Percentiles rank a stretch among this genome's conserved stretches.
phyloP scores from a whole-genome alignment of 2,797 vertebrate genomes.

The Anabacerthia variegaticeps region DNA sequence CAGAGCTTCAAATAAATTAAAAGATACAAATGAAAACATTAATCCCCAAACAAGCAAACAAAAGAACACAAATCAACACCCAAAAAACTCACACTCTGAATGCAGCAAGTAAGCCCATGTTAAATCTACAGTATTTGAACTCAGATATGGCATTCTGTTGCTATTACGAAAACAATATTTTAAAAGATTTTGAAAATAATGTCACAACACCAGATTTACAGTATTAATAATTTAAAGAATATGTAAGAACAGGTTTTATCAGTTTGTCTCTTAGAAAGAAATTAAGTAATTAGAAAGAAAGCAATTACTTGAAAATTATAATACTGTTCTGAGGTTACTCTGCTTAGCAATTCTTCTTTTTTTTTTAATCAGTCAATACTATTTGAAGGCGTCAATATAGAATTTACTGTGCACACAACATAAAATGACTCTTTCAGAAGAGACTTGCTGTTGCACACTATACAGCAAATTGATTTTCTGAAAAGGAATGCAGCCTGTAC shows the following conservation, averaged over 20 bases:
- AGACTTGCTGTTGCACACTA: slow-evolving; percentile 81
- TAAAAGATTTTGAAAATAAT: slow-evolving; percentile 12
- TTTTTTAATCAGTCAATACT: slow-evolving; percentile 73
- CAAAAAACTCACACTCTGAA: not conserved
- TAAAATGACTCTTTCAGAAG: slow-evolving; percentile 87
- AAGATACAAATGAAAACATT: not conserved
- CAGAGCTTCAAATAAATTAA: not conserved
- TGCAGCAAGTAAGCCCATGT: not conserved
- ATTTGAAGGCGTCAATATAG: slow-evolving; percentile 76
- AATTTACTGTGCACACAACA: slow-evolving; percentile 75
- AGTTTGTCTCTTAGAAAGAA: slow-evolving; percentile 23
- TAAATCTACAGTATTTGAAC: not conserved
- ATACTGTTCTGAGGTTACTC: slow-evolving; percentile 46
- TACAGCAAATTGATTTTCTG: slow-evolving; percentile 95
- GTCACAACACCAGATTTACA: not conserved
- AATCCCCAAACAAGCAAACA: not conserved
- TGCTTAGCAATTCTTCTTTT: slow-evolving; percentile 33
- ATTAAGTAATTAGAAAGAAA: slow-evolving; percentile 43
- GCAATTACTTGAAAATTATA: slow-evolving; percentile 34
- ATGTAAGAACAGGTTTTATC: not conserved
- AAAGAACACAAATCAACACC: not conserved
- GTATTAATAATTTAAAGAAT: slow-evolving; percentile 25
- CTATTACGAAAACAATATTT: slow-evolving; percentile 26
- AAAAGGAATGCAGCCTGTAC: slow-evolving; percentile 92
- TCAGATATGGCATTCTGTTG: not conserved